Evolutionary conservation across 2,113 vertebrate species (phyloP).

Genomic region (Colossoma macropomum): DNA sequence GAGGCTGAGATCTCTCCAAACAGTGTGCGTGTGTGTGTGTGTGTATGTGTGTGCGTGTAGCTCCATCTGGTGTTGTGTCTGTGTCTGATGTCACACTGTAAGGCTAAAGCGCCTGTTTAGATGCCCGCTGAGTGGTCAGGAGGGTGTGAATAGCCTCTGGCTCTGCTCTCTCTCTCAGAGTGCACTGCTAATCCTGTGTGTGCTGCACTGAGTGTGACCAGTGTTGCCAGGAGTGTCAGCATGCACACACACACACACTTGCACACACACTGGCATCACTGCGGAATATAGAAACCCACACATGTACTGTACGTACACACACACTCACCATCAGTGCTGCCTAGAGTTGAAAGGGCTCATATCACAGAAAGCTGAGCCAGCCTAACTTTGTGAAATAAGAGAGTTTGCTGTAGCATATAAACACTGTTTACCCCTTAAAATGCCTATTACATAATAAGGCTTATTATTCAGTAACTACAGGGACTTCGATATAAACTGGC

Average conservation of each 20-base stretch:
- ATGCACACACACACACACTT: slow-evolving; percentile 20
- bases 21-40: slow-evolving; percentile 4
- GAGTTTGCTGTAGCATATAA: no score
- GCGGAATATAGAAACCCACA: neutral
- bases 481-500: no score
- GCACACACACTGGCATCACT: neutral
- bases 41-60: slow-evolving; percentile 2
- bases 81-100: slow-evolving; percentile 45
- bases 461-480: no score
- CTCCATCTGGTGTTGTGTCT: slow-evolving; percentile 60
- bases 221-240: neutral
- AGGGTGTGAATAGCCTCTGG: slow-evolving; percentile 57
- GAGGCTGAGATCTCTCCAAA: no score
- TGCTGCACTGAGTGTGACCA: neutral
- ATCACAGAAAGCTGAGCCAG: no score
- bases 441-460: no score
- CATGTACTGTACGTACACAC: no score
- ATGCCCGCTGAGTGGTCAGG: slow-evolving; percentile 52
- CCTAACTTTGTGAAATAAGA: no score
- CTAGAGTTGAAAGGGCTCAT: no score
- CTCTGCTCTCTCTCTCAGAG: slow-evolving; percentile 30
- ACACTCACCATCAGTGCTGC: no score
- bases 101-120: slow-evolving; percentile 55
- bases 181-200: slow-evolving; percentile 10
- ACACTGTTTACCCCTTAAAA: no score